phyloP scores from a whole-genome alignment of 2,797 vertebrate species.

The Enteromius afrohamiltoni region DNA sequence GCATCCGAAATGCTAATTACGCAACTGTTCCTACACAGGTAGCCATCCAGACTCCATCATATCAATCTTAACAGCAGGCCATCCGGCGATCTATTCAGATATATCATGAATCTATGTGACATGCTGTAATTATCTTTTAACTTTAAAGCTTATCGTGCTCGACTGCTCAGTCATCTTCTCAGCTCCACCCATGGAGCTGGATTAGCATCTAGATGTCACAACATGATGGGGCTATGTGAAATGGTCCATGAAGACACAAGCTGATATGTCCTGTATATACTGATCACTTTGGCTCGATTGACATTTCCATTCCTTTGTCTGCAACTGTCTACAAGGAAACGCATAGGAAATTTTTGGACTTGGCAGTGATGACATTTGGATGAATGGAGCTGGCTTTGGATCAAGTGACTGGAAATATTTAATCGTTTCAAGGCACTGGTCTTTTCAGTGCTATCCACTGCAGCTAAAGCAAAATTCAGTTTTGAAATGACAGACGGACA shows the following conservation, averaged over 20 bases:
- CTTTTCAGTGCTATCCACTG: not conserved
- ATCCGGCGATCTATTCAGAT: conserved; percentile 3
- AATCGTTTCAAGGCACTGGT: not conserved
- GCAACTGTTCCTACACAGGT: conserved; percentile 8
- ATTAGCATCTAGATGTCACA: conserved; percentile 31
- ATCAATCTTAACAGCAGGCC: conserved; percentile 30
- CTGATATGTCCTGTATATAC: conserved; percentile 42
- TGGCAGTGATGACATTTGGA: conserved; percentile 44
- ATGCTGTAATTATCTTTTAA: conserved; percentile 23
- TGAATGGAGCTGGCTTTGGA: conserved; percentile 25
- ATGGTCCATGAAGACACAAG: conserved; percentile 39
- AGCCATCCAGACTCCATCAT: not conserved
- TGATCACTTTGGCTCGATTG: conserved; percentile 38
- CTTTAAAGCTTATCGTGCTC: conserved; percentile 16
- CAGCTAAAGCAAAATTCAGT: conserved; percentile 4
- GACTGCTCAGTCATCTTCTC: conserved; percentile 7
- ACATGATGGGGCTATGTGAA: conserved; percentile 5
- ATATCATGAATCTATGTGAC: conserved; percentile 16
- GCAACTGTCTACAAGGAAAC: not conserved
- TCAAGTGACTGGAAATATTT: conserved; percentile 28
- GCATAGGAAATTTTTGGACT: conserved; percentile 4
- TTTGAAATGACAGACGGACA: not conserved
- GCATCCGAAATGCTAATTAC: conserved; percentile 6
- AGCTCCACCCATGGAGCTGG: conserved; percentile 14
- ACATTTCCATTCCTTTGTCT: conserved; percentile 37